Percentiles rank a stretch among this genome's conserved stretches.
phyloP scores from a whole-genome alignment of 2,113 vertebrate species.

The Cariama cristata region DNA sequence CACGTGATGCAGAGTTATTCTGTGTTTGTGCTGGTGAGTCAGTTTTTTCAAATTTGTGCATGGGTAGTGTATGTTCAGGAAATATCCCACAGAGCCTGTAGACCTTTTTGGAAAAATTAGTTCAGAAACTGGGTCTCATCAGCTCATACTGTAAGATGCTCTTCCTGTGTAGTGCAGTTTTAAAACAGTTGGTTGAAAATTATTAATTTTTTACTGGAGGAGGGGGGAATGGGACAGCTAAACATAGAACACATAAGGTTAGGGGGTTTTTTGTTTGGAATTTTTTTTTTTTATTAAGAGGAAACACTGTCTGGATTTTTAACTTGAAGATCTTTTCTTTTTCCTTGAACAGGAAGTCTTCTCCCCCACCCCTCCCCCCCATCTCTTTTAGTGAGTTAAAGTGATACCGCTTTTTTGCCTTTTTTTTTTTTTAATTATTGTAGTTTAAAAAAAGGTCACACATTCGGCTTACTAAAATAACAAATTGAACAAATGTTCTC shows the following conservation, averaged over 20 bases:
- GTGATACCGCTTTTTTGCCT: background rate
- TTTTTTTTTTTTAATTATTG: background rate
- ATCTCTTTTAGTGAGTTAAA: background rate
- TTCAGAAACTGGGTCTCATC: background rate
- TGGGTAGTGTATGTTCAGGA: background rate
- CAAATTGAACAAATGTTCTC: background rate
- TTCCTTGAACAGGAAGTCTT: background rate
- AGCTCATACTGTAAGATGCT: background rate
- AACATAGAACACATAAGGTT: background rate
- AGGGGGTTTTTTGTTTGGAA: background rate
- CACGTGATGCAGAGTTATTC: background rate
- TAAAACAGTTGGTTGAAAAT: background rate
- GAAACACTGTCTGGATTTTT: background rate
- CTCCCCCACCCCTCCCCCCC: accelerated
- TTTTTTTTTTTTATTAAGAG: background rate
- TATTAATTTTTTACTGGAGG: background rate
- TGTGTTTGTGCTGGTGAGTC: background rate
- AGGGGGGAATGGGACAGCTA: background rate
- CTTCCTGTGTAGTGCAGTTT: background rate
- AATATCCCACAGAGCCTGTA: background rate
- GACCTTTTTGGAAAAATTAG: background rate
- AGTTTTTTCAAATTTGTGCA: background rate
- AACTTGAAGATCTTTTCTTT: background rate
- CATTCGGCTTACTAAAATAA: background rate
- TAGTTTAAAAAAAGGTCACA: background rate